These are phyloP conservation scores for Phoenicopterus ruber DNA, from an alignment of 2,113 vertebrate species.

Conservation along the genomic window DNA sequence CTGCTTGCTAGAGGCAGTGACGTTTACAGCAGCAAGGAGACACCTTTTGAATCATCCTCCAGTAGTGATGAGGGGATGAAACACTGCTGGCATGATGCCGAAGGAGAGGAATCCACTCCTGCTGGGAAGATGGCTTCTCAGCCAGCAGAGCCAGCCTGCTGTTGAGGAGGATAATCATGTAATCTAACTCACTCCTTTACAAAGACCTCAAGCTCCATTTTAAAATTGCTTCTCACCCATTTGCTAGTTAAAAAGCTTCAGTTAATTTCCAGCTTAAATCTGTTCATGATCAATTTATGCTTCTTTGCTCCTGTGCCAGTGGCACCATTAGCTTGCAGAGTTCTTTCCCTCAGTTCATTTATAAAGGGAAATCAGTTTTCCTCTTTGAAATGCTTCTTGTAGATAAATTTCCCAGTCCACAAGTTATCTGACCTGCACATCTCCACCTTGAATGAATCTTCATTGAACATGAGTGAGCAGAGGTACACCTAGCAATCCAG, in stretches of 20 bases:
- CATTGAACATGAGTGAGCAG: background rate
- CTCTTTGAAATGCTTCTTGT: background rate
- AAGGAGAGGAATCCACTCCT: background rate
- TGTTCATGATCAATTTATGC: background rate
- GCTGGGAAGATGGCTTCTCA: background rate
- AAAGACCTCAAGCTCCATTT: background rate
- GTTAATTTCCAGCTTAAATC: constrained; percentile 5
- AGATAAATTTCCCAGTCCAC: background rate
- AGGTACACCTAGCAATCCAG: background rate
- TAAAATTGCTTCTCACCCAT: background rate
- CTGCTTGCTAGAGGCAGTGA: background rate
- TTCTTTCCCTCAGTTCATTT: background rate
- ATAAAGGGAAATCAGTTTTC: background rate
- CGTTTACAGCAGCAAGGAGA: background rate
- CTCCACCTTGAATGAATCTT: background rate
- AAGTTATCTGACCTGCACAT: background rate
- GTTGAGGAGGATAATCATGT: background rate
- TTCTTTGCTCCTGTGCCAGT: background rate
- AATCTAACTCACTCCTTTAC: background rate
- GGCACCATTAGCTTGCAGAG: background rate
- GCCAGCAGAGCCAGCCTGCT: background rate
- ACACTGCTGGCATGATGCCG: fast-evolving
- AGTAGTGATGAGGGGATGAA: background rate
- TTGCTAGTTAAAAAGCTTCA: background rate
- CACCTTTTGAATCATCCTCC: background rate